These are phyloP conservation scores for Arvicanthis niloticus DNA, from an alignment of 2,113 vertebrate species.

Conservation along the genomic window DNA sequence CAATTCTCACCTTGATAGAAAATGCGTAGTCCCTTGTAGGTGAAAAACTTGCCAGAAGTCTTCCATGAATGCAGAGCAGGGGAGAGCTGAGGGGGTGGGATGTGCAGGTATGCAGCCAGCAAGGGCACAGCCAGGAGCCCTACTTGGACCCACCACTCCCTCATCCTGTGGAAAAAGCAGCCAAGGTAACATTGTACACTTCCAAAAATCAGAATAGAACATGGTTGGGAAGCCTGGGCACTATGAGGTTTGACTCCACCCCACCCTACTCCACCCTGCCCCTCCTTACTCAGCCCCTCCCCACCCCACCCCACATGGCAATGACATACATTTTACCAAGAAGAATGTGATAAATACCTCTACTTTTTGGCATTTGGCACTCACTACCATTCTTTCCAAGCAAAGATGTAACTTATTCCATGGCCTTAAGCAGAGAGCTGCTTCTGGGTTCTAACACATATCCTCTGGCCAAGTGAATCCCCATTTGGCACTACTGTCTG, in stretches of 20 bases:
- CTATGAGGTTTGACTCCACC: background rate
- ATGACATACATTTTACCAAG: background rate
- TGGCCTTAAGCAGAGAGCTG: background rate
- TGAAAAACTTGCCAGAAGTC: slow-evolving; percentile 89
- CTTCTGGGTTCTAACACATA: slow-evolving; percentile 19
- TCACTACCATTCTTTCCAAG: background rate
- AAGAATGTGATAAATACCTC: background rate
- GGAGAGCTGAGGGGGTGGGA: slow-evolving; percentile 93
- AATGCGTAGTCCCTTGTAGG: slow-evolving; percentile 90
- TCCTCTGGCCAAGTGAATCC: slow-evolving; percentile 1
- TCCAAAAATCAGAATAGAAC: background rate
- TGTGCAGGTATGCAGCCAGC: slow-evolving; percentile 94
- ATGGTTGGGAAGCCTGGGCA: background rate
- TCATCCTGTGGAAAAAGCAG: slow-evolving; percentile 87
- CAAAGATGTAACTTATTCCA: background rate
- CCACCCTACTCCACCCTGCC: too few species aligned
- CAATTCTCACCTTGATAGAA: slow-evolving; percentile 93
- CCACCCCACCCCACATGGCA: background rate
- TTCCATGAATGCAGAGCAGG: slow-evolving; percentile 92
- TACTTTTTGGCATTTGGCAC: background rate
- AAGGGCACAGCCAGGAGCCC: slow-evolving; percentile 92
- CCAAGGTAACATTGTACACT: accelerated
- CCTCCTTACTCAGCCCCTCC: too few species aligned
- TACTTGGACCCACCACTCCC: slow-evolving; percentile 96
- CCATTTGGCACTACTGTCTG: background rate